These are phyloP conservation scores for Drosophila arawakana DNA, from an alignment of 1,140 invertebrate species.

Conservation along the genomic window DNA sequence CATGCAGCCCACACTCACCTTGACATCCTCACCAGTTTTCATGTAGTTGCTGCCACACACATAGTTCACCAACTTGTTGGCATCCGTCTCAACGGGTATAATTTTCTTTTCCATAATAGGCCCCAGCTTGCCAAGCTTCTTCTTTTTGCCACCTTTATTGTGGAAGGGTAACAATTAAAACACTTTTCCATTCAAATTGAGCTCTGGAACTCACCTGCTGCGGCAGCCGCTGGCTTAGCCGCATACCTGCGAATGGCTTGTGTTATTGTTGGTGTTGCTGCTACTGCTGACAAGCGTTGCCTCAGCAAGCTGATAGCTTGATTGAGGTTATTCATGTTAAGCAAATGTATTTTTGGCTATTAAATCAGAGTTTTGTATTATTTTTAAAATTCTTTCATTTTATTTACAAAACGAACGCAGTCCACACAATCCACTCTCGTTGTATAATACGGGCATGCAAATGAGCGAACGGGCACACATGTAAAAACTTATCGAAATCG, in stretches of 20 bases:
- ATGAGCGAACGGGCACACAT: constrained; percentile 29
- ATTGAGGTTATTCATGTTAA: constrained; percentile 52
- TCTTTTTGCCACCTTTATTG: constrained; percentile 80
- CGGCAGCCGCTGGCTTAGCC: constrained; percentile 61
- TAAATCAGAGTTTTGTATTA: background rate
- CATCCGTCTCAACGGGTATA: constrained; percentile 94
- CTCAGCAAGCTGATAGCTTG: constrained; percentile 44
- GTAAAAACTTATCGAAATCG: constrained; percentile 34
- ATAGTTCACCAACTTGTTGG: constrained; percentile 90
- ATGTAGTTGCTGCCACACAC: constrained; percentile 95
- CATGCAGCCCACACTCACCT: constrained; percentile 82
- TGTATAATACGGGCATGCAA: constrained; percentile 40
- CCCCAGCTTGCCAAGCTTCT: constrained; percentile 87
- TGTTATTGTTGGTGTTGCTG: constrained; percentile 34
- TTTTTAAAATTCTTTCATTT: constrained; percentile 12
- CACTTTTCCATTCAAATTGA: background rate
- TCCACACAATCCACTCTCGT: constrained; percentile 16
- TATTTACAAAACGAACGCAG: constrained; percentile 40
- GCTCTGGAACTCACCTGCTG: constrained; percentile 41
- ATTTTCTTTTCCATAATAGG: constrained; percentile 88
- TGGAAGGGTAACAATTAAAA: background rate
- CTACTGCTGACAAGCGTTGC: constrained; percentile 44
- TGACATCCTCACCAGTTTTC: constrained; percentile 91
- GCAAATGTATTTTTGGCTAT: background rate
- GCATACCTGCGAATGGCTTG: constrained; percentile 58